phyloP scores from a whole-genome alignment of 2,797 vertebrate species.

The Otus scops region DNA sequence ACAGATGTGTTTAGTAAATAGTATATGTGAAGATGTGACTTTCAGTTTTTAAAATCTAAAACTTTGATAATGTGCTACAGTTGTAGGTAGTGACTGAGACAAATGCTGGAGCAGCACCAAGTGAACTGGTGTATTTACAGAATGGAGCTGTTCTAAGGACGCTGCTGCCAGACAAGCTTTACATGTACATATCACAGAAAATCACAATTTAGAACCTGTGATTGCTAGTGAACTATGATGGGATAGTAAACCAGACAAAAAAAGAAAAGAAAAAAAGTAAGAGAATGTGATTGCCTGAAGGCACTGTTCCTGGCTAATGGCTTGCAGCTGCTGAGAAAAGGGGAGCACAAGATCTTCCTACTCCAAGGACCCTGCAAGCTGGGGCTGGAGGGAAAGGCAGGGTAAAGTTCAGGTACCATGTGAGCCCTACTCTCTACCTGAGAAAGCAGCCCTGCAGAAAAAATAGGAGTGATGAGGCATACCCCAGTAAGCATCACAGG shows the following conservation, averaged over 20 bases:
- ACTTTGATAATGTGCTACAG: not conserved
- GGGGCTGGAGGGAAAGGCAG: not conserved
- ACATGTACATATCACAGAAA: not conserved
- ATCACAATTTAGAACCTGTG: not conserved
- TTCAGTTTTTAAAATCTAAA: not conserved
- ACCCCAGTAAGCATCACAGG: not conserved
- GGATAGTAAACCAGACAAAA: not conserved
- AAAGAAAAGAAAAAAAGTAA: not conserved
- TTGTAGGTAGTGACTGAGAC: not conserved
- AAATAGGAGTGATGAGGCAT: not conserved
- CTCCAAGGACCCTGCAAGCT: not conserved
- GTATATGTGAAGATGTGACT: not conserved
- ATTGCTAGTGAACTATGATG: not conserved
- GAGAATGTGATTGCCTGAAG: not conserved
- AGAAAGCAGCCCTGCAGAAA: not conserved
- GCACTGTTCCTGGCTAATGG: not conserved
- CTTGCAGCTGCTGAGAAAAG: not conserved
- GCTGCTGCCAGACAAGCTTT: not conserved
- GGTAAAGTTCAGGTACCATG: not conserved
- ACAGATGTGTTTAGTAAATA: not conserved
- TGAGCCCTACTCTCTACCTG: fast-evolving
- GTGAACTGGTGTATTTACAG: not conserved
- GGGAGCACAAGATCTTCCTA: not conserved
- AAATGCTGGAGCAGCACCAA: not conserved
- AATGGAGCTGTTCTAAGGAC: not conserved